Evolutionary conservation across 2,888 invertebrate species (phyloP).

Genomic region (Perizoma affinitatum): DNA sequence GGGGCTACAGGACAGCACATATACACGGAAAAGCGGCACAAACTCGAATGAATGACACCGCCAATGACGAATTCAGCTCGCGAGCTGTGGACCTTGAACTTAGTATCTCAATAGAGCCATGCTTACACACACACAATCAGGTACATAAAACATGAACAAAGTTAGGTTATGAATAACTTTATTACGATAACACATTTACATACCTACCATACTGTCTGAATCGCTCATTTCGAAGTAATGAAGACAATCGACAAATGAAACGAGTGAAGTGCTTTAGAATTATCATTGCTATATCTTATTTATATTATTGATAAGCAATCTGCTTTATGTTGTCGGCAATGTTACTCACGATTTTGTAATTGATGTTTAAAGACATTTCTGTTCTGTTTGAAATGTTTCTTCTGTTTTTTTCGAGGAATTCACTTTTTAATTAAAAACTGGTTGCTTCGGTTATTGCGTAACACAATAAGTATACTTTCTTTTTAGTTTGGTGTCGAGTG

Average conservation of each 20-base stretch:
- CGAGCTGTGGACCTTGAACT: conserved; percentile 37
- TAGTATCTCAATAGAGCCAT: conserved; percentile 26
- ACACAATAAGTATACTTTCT: conserved; percentile 12
- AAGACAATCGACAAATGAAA: conserved; percentile 11
- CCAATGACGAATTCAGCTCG: conserved; percentile 30
- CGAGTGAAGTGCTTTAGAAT: conserved; percentile 4
- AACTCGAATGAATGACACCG: conserved; percentile 22
- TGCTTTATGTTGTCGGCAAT: background rate
- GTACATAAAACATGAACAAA: conserved; percentile 24
- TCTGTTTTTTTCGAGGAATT: conserved; percentile 4
- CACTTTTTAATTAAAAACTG: conserved; percentile 5
- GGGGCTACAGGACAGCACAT: conserved; percentile 25
- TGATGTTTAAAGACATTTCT: conserved; percentile 46
- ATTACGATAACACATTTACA: conserved; percentile 7
- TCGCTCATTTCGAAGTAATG: conserved; percentile 47
- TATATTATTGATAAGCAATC: conserved; percentile 16
- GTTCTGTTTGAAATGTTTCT: too few relatives aligned
- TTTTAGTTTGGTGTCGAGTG: too few relatives aligned
- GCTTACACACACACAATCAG: conserved; percentile 14
- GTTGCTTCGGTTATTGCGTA: conserved; percentile 34
- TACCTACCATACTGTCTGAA: conserved; percentile 48
- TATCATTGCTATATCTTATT: background rate
- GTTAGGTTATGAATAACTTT: conserved; percentile 15
- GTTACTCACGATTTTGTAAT: conserved; percentile 57
- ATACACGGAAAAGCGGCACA: conserved; percentile 9